A percentile compares a stretch with the other conserved stretches of the same genome.
These are phyloP conservation scores for Balaeniceps rex DNA, from an alignment of 2,113 vertebrate genomes.

Conservation along the genomic window DNA sequence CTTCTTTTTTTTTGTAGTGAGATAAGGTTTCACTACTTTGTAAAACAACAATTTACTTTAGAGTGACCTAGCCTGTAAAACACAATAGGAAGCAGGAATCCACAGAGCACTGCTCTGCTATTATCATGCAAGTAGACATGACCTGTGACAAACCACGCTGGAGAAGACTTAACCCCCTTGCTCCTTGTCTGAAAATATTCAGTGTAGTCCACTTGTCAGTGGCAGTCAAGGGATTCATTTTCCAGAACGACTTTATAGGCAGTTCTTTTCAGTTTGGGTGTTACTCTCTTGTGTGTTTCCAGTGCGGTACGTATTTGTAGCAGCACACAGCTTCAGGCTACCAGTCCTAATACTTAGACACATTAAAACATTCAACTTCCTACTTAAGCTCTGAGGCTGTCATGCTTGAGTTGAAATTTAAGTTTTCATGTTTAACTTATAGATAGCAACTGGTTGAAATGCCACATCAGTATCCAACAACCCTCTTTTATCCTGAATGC, in stretches of 20 bases:
- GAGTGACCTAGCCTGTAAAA: conserved; percentile 81
- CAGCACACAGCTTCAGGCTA: background rate
- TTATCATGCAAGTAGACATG: conserved; percentile 57
- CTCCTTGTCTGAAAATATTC: conserved; percentile 53
- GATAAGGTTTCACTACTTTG: conserved; percentile 84
- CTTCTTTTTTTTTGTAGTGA: background rate
- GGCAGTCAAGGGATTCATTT: conserved; percentile 42
- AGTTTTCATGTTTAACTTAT: background rate
- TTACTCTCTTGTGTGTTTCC: background rate
- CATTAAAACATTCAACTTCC: background rate
- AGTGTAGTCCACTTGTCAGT: background rate
- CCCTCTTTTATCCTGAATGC: background rate
- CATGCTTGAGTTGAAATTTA: background rate
- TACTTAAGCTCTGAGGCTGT: background rate
- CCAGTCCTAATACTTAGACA: background rate
- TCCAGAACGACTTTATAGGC: background rate
- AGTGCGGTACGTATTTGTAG: background rate
- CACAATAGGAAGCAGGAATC: conserved; percentile 74
- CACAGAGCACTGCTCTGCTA: conserved; percentile 42
- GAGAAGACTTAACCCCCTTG: conserved; percentile 65
- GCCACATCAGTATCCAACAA: fast-evolving
- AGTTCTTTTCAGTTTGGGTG: background rate
- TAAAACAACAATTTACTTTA: conserved; percentile 79
- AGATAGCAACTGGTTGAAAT: background rate
- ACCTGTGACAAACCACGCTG: conserved; percentile 50